A percentile compares a stretch with the other conserved stretches of the same genome.
Conservation (phyloP, 2,888 invertebrate genomes). For the Zeuzera pyrina region DNA sequence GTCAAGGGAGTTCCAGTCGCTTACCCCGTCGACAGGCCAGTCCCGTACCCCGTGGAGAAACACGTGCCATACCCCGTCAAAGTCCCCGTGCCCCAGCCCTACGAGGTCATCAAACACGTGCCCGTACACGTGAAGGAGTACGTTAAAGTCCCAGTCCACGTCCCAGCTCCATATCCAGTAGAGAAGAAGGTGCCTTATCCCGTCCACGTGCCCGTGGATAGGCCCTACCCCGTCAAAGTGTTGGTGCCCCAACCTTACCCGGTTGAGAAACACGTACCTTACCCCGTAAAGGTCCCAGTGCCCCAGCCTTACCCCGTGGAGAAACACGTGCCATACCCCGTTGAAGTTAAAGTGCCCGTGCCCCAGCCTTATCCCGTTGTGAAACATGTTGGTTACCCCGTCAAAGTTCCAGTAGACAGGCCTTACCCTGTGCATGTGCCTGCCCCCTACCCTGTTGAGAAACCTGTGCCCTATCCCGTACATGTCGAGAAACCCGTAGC, state of each 20-base stretch:
- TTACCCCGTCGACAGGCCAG: conserved; percentile 75
- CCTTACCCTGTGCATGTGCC: conserved; percentile 80
- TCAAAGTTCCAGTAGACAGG: conserved; percentile 79
- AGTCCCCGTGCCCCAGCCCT: conserved; percentile 80
- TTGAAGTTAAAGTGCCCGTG: conserved; percentile 81
- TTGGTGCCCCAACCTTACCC: conserved; percentile 85
- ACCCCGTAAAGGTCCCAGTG: conserved; percentile 83
- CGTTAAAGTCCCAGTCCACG: conserved; percentile 85
- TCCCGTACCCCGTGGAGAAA: conserved; percentile 77
- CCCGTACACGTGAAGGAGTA: conserved; percentile 84
- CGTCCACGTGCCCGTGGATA: conserved; percentile 80
- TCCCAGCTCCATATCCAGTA: conserved; percentile 84
- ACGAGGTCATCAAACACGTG: conserved; percentile 78
- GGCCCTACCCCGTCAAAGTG: conserved; percentile 86
- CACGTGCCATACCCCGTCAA: conserved; percentile 79
- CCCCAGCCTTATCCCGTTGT: conserved; percentile 83
- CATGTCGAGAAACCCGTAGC: conserved; percentile 78
- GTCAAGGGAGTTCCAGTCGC: conserved; percentile 78
- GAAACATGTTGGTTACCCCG: conserved; percentile 76
- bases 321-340: conserved; percentile 81
- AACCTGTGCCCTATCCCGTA: conserved; percentile 74
- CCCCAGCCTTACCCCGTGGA: conserved; percentile 86
- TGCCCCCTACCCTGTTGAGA: conserved; percentile 74
- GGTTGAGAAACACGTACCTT: conserved; percentile 82
- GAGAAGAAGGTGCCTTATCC: conserved; percentile 84